Conservation (phyloP, 2,888 invertebrate genomes). For the Drosophila nigricruria region DNA sequence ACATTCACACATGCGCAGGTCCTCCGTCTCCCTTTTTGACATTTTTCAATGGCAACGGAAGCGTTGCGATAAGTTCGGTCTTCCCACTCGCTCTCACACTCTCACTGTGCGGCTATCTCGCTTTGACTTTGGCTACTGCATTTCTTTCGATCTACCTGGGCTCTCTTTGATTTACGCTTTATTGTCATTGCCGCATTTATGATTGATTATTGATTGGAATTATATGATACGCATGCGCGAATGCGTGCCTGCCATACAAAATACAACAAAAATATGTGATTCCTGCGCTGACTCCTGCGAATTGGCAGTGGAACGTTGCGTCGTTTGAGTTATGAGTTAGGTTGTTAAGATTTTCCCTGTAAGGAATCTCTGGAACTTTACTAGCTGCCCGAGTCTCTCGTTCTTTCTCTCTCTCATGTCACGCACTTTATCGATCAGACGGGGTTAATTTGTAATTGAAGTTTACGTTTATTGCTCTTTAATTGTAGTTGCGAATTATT, state of each 20-base stretch:
- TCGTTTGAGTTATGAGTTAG: conserved; percentile 19
- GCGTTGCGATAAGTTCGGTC: conserved; percentile 54
- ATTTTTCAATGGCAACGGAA: conserved; percentile 71
- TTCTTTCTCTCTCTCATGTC: conserved; percentile 33
- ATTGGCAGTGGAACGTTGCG: neutral
- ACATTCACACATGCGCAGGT: conserved; percentile 25
- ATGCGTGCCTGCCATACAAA: conserved; percentile 69
- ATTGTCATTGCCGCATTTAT: conserved; percentile 79
- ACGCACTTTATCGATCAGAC: conserved; percentile 59
- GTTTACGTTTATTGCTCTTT: conserved; percentile 71
- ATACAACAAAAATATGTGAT: neutral
- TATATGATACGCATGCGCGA: conserved; percentile 80
- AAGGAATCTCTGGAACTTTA: conserved; percentile 24
- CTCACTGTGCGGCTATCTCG: neutral
- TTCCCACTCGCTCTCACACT: conserved; percentile 13
- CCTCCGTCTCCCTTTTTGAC: conserved; percentile 35
- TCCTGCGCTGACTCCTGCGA: conserved; percentile 14
- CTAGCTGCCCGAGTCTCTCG: neutral
- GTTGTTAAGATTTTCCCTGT: conserved; percentile 26
- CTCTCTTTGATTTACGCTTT: conserved; percentile 75
- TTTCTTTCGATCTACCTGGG: conserved; percentile 36
- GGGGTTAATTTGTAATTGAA: conserved; percentile 60
- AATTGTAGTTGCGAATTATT: conserved; percentile 53
- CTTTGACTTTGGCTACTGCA: conserved; percentile 11
- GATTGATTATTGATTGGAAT: conserved; percentile 79